Conservation (phyloP, 1,140 invertebrate genomes). For the Maconellicoccus hirsutus region DNA sequence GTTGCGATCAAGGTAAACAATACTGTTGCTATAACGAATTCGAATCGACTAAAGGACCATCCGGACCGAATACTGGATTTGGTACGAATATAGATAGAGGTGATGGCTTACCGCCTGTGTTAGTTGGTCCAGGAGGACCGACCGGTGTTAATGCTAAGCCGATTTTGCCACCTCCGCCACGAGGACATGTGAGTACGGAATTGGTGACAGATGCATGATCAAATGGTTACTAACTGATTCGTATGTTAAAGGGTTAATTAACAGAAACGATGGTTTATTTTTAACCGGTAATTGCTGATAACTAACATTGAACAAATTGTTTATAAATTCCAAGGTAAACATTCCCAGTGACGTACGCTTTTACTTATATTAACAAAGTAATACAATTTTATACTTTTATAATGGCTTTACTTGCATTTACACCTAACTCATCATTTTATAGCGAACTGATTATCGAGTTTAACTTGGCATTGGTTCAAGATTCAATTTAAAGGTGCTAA, state of each 20-base stretch:
- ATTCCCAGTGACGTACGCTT: no score
- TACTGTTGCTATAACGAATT: slow-evolving; percentile 27
- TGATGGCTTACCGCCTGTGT: slow-evolving; percentile 24
- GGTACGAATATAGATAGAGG: slow-evolving; percentile 23
- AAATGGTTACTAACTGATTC: no score
- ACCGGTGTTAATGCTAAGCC: slow-evolving; percentile 26
- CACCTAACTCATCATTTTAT: no score
- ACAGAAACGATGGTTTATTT: no score
- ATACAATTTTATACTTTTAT: no score
- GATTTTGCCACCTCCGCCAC: neutral
- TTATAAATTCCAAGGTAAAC: no score
- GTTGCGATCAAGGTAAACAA: slow-evolving; percentile 26
- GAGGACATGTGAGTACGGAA: neutral
- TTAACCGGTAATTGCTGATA: no score
- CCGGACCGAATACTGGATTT: slow-evolving; percentile 27
- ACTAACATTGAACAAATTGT: no score
- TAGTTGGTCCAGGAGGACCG: slow-evolving; percentile 29
- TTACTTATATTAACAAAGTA: no score
- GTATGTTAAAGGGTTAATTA: no score
- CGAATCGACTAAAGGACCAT: neutral
- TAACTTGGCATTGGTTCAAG: neutral
- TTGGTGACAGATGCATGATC: no score
- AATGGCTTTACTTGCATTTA: no score
- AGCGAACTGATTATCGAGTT: neutral
- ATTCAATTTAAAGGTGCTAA: neutral